These are phyloP conservation scores for Ictalurus punctatus DNA, from an alignment of 2,113 vertebrate genomes.

Conservation along the genomic window DNA sequence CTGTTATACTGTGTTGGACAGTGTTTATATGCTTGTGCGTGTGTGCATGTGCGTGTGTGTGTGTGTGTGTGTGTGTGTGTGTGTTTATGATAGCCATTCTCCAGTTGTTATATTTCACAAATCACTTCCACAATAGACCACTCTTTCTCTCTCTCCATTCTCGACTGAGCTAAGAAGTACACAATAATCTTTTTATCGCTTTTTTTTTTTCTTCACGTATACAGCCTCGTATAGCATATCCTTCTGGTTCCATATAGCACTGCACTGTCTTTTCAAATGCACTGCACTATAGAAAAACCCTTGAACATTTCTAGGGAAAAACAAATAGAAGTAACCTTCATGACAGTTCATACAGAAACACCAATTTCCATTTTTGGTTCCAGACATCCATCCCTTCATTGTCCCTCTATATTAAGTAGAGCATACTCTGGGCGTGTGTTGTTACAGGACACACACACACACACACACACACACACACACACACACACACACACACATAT, in stretches of 20 bases:
- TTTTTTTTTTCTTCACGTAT: neutral
- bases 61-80: neutral
- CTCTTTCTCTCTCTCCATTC: neutral
- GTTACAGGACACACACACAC: neutral
- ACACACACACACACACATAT: too few species aligned
- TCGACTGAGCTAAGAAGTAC: neutral
- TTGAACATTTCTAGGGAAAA: neutral
- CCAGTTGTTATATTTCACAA: neutral
- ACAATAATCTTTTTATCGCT: neutral
- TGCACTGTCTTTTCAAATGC: constrained; percentile 5
- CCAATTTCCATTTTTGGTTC: neutral
- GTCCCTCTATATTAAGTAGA: neutral
- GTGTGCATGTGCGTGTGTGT: constrained; percentile 7
- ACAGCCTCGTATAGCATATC: too few species aligned
- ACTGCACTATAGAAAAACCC: neutral
- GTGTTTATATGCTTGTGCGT: neutral
- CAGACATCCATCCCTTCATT: neutral
- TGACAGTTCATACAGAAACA: neutral
- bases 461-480: too few species aligned
- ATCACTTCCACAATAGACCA: neutral
- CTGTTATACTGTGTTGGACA: neutral
- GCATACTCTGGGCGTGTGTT: neutral
- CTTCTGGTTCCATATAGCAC: neutral
- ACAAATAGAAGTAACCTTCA: neutral
- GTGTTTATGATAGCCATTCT: neutral